Conservation (phyloP, 2,888 invertebrate genomes). For the Drosophila quinaria region DNA sequence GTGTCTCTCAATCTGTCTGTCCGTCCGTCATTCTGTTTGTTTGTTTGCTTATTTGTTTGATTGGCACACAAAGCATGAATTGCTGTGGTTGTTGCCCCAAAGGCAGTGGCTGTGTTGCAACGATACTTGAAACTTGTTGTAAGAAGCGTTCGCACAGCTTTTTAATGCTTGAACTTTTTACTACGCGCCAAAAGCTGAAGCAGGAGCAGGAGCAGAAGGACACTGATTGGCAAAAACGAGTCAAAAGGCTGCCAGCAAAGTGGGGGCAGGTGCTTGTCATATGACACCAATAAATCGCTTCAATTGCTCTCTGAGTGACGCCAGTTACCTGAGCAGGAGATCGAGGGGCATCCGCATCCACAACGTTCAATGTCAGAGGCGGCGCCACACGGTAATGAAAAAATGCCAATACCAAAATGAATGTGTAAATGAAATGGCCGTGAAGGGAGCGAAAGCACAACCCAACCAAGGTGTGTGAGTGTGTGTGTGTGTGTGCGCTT, state of each 20-base stretch:
- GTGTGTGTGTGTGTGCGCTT: slow-evolving; percentile 48
- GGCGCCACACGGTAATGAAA: slow-evolving; percentile 65
- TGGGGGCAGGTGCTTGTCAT: slow-evolving; percentile 68
- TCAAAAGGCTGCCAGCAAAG: not conserved
- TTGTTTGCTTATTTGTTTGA: slow-evolving; percentile 63
- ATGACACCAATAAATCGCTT: slow-evolving; percentile 82
- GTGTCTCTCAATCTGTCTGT: slow-evolving; percentile 26
- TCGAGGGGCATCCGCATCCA: slow-evolving; percentile 17
- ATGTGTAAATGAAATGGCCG: slow-evolving; percentile 55
- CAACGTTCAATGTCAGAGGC: slow-evolving; percentile 62
- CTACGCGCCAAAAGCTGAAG: slow-evolving; percentile 53
- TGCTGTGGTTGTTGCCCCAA: slow-evolving; percentile 33
- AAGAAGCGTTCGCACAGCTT: slow-evolving; percentile 56
- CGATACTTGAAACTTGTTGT: slow-evolving; percentile 69
- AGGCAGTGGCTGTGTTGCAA: slow-evolving; percentile 31
- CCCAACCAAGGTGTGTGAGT: slow-evolving; percentile 11
- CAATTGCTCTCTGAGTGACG: slow-evolving; percentile 80
- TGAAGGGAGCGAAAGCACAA: slow-evolving; percentile 7
- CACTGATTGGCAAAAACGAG: slow-evolving; percentile 48
- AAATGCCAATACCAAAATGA: slow-evolving; percentile 77
- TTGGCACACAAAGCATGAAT: slow-evolving; percentile 70
- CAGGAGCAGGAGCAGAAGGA: slow-evolving; percentile 22
- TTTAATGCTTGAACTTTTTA: slow-evolving; percentile 79
- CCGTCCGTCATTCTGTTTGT: slow-evolving; percentile 22
- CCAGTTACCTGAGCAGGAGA: slow-evolving; percentile 43